A percentile compares a stretch with the other conserved stretches of the same genome.
phyloP scores from a whole-genome alignment of 2,888 invertebrate species.

The Hylaea fasciaria region DNA sequence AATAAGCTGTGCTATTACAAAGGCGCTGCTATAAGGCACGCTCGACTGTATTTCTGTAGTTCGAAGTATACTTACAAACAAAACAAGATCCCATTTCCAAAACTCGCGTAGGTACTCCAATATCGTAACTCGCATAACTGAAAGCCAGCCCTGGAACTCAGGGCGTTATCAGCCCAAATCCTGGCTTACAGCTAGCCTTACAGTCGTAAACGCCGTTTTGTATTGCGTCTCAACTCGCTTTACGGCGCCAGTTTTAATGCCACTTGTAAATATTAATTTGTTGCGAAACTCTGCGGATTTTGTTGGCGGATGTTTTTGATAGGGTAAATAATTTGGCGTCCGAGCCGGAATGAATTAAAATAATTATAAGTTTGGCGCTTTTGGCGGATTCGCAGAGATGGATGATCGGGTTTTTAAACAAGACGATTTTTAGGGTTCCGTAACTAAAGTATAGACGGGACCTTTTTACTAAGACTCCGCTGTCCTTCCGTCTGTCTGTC shows the following conservation, averaged over 20 bases:
- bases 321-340: constrained; percentile 39
- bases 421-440: too few relatives aligned
- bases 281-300: constrained; percentile 45
- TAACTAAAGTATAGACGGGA: too few relatives aligned
- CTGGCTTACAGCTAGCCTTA: constrained; percentile 31
- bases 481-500: too few relatives aligned
- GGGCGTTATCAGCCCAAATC: constrained; percentile 25
- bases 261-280: constrained; percentile 53
- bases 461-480: too few relatives aligned
- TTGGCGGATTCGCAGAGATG: constrained; percentile 16
- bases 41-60: too few relatives aligned
- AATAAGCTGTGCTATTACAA: too few relatives aligned
- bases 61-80: neutral
- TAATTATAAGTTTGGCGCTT: constrained; percentile 37
- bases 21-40: too few relatives aligned
- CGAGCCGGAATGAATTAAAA: constrained; percentile 40
- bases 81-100: constrained; percentile 7
- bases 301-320: constrained; percentile 42
- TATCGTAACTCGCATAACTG: constrained; percentile 7
- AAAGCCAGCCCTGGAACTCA: constrained; percentile 11
- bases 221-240: constrained; percentile 40
- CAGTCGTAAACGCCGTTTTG: constrained; percentile 49
- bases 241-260: constrained; percentile 46
- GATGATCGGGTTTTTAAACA: neutral
- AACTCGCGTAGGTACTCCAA: constrained; percentile 5